phyloP scores from a whole-genome alignment of 2,888 invertebrate species.

The Odontocolon sp. region DNA sequence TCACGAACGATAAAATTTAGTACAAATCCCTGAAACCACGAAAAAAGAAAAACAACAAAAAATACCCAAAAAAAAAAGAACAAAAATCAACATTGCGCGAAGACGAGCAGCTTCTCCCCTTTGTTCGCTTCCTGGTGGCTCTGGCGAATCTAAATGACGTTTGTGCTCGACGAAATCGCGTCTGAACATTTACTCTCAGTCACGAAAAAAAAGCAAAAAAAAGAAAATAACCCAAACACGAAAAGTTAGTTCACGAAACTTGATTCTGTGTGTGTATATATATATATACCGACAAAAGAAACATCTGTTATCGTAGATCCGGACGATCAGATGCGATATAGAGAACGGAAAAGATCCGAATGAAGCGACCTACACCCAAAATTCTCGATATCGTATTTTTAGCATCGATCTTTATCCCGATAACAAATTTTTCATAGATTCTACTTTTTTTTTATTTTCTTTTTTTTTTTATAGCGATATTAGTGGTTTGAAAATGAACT shows the following conservation, averaged over 20 bases:
- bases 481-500: slow-evolving; percentile 37
- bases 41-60: not conserved
- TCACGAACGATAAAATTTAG: slow-evolving; percentile 17
- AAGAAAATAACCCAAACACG: not conserved
- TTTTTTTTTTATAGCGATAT: slow-evolving; percentile 46
- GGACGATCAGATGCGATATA: slow-evolving; percentile 23
- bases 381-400: too few relatives aligned
- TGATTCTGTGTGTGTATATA: slow-evolving; percentile 59
- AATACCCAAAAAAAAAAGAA: slow-evolving; percentile 1
- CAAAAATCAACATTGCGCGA: not conserved
- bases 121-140: slow-evolving; percentile 1
- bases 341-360: slow-evolving; percentile 10
- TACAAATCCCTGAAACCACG: slow-evolving; percentile 52
- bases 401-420: not conserved
- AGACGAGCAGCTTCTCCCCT: not conserved
- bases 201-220: slow-evolving; percentile 10
- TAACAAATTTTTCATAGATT: slow-evolving; percentile 29
- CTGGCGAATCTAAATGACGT: not conserved
- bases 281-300: slow-evolving; percentile 56
- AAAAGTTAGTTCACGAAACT: not conserved
- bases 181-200: slow-evolving; percentile 17
- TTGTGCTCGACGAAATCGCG: slow-evolving; percentile 6
- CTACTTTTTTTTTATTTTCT: too few relatives aligned
- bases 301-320: slow-evolving; percentile 35
- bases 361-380: too few relatives aligned